phyloP scores from a whole-genome alignment of 2,113 vertebrate species.

The Gallinago paraguaiae region DNA sequence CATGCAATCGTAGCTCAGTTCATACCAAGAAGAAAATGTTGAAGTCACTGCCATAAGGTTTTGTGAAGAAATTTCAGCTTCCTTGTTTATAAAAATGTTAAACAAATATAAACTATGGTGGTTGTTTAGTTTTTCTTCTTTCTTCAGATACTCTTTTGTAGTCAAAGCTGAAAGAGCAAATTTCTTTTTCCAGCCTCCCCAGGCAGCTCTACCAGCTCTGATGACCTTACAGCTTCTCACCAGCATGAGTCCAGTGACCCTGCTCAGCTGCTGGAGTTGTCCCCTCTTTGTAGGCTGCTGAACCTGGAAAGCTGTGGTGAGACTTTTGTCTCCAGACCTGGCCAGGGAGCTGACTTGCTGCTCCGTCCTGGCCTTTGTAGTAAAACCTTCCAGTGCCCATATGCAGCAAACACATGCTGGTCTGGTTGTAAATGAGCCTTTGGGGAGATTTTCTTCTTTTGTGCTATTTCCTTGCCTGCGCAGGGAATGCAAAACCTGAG shows the following conservation, averaged over 20 bases:
- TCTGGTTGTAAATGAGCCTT: not conserved
- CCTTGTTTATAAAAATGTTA: not conserved
- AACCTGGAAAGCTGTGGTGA: not conserved
- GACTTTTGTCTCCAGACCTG: not conserved
- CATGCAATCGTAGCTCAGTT: not conserved
- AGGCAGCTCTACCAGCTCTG: not conserved
- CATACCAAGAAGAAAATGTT: not conserved
- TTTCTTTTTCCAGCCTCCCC: not conserved
- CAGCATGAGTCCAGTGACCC: not conserved
- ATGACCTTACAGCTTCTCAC: not conserved
- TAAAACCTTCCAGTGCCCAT: not conserved
- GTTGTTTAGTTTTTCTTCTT: not conserved
- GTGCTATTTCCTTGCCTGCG: not conserved
- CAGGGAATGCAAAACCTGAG: fast-evolving
- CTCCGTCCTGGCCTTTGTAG: not conserved
- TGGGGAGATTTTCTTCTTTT: not conserved
- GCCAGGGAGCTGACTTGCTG: not conserved
- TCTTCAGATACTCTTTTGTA: not conserved
- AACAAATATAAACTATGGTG: not conserved
- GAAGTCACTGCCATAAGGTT: not conserved
- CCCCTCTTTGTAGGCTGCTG: not conserved
- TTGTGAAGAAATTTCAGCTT: not conserved
- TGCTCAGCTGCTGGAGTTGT: not conserved
- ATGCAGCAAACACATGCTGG: not conserved
- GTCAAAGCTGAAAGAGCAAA: not conserved